These are phyloP conservation scores for Microctonus hyperodae DNA, from an alignment of 2,888 invertebrate species.

Conservation along the genomic window DNA sequence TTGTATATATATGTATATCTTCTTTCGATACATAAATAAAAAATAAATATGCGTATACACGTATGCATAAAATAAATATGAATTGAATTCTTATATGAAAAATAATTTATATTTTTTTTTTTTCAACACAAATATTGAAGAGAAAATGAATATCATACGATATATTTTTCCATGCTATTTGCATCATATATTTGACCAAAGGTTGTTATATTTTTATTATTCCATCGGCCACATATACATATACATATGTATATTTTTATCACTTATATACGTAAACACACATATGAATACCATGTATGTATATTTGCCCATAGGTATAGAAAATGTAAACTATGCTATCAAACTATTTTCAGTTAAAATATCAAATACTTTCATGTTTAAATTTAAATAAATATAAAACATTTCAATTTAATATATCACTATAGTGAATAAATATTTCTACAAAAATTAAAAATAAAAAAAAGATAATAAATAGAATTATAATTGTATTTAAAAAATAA, in stretches of 20 bases:
- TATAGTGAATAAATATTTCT: background rate
- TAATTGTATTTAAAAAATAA: background rate
- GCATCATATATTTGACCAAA: background rate
- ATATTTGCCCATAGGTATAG: background rate
- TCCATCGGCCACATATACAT: background rate
- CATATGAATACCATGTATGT: background rate
- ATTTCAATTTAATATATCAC: no score
- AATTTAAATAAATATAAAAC: background rate
- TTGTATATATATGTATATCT: background rate
- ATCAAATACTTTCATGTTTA: background rate
- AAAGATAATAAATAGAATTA: background rate
- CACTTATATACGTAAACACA: no score
- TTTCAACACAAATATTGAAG: background rate
- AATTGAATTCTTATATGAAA: background rate
- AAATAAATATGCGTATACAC: background rate
- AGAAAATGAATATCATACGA: background rate
- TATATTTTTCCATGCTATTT: background rate
- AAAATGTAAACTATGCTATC: background rate
- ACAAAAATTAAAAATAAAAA: background rate
- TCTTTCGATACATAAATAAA: background rate
- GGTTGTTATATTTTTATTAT: background rate
- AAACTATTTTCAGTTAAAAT: background rate
- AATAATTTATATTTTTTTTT: background rate
- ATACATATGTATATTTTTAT: no score
- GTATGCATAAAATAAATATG: background rate